phyloP scores from a whole-genome alignment of 2,888 invertebrate species.

The Marronus borbonicus region DNA sequence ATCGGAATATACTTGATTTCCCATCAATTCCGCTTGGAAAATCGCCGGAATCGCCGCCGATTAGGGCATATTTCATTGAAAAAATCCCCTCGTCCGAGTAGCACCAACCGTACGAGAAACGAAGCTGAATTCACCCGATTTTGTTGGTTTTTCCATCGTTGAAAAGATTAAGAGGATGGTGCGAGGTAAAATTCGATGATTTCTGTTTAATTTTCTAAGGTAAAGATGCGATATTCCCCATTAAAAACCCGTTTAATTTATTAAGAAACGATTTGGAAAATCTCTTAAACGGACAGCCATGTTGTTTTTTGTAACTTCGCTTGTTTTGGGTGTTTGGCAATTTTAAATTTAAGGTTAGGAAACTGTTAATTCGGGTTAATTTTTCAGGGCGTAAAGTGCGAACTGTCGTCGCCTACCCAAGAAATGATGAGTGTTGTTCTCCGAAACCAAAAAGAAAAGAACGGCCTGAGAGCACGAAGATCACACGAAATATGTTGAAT shows the following conservation, averaged over 20 bases:
- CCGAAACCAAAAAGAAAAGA: constrained; percentile 56
- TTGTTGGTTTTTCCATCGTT: not conserved
- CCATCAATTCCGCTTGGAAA: not conserved
- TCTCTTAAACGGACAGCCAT: constrained; percentile 34
- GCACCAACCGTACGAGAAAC: not conserved
- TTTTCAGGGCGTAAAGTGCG: constrained; percentile 53
- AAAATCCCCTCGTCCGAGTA: constrained; percentile 5
- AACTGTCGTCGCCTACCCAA: constrained; percentile 53
- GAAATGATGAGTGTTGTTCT: constrained; percentile 55
- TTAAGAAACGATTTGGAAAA: not conserved
- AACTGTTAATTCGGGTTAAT: not conserved
- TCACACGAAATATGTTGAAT: constrained; percentile 47
- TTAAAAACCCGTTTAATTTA: not conserved
- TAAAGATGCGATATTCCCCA: not conserved
- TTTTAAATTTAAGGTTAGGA: constrained; percentile 30
- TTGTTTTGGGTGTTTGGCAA: constrained; percentile 24
- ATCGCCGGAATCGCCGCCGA: not conserved
- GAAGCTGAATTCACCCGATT: not conserved
- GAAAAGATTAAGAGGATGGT: constrained; percentile 26
- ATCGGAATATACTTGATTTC: not conserved
- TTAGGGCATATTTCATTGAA: constrained; percentile 8
- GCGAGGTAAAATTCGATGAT: constrained; percentile 33
- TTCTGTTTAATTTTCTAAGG: not conserved
- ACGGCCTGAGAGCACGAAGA: constrained; percentile 56
- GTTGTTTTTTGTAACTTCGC: constrained; percentile 40